Evolutionary conservation across 2,888 invertebrate species (phyloP), one percentile per base, ranked within the genome.

Genomic region (Lithophane ornitopus): DNA sequence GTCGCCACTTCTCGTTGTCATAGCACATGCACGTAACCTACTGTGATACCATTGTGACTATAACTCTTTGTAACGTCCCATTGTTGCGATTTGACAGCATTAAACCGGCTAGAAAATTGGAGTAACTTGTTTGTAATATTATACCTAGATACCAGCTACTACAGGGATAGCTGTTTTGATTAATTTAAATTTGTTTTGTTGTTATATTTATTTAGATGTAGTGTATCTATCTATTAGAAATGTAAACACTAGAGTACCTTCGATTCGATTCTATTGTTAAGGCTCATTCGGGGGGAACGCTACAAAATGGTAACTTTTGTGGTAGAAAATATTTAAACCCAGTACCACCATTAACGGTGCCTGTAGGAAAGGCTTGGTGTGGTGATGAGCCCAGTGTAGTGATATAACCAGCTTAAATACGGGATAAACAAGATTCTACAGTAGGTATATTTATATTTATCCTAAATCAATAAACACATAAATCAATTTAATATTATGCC

Each of bases 1-100:
- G 44, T 61, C 56, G 39, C 65, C 39, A 65, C 44, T 71, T 58
- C 41, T 7, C 70, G 76, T 61, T 76, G 56, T 63, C 56, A 56
- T 28, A 63, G 56, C 41, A 34, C 49, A 41, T 52, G 16, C 52
- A 71, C 52, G 54, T 74, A 78, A 62, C 16, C 70, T 28, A 58
- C 28, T 63, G 56, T 49, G 46, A 41, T 69, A 41, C 34, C 54
- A 59, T 77, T 77, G n/a, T 61, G 16, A 16, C 11, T 34, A 9
- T 41, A 56, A 46, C 58, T 58, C 28, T 59, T 49, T 65, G 62
- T 67, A 14, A 54, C 41, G 16, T 14, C 22, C 19, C 44, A 14
- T 63, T 54, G 39, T 61, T 66, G 44, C 4, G 3, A 67, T 44
- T 34, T 8, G 14, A 59, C 76, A 34, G 52, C 59, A 59, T 62